Base-by-base conservation (phyloP, 2,797 vertebrate species). In the Chelidonichthys spinosus region DNA sequence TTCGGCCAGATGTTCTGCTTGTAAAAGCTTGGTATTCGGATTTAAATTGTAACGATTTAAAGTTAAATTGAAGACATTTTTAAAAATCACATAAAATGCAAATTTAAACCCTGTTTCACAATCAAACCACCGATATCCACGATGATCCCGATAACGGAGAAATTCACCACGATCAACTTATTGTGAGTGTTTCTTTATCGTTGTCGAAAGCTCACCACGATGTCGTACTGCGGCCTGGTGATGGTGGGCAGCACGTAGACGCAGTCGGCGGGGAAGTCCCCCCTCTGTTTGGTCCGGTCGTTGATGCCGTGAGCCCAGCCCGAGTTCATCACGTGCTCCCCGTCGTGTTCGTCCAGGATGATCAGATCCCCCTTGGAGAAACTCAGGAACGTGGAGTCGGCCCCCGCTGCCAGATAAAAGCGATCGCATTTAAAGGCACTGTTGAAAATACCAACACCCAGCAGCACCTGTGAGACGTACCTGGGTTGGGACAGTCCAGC, bases 311-410 rank as follows among this genome's bases (percentile, higher is more conserved):
- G 96, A 18, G 97, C 97, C 98, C 97, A 99, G 70, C 98, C 98
- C 0, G 95, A 97, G 83, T 94, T 98, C 92, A 97, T 95, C 42
- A 96, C 94, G 0, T 97, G 96, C 40, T 98, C 96, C 4, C 98
- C 97, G 0, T 95, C 95, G 74, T 98, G 96, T 10, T 97, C 96
- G 37, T 99, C 98, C 90, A 99, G 90, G 75, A 97, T 77, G 85
- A 99, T 96, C 84, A 99, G 94, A 79, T 99, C 98, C 52, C 98
- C 97, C 79, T 98, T 99, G 55, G 92, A 92, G 81, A 99, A 99
- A 77, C 95, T 95, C 79, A 99, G 95, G 91, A 99, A 99, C 0
- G 94, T 94, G 0, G 96, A 95, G 11, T 98, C 96, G n/a, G 93
- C 95, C 0, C 95, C 96, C 0, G 90, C 97, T 97, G 86, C 2